A percentile compares a stretch with the other conserved stretches of the same genome.
These are phyloP conservation scores for Indicator maculatus DNA, from an alignment of 2,113 vertebrate genomes.

Conservation along the genomic window DNA sequence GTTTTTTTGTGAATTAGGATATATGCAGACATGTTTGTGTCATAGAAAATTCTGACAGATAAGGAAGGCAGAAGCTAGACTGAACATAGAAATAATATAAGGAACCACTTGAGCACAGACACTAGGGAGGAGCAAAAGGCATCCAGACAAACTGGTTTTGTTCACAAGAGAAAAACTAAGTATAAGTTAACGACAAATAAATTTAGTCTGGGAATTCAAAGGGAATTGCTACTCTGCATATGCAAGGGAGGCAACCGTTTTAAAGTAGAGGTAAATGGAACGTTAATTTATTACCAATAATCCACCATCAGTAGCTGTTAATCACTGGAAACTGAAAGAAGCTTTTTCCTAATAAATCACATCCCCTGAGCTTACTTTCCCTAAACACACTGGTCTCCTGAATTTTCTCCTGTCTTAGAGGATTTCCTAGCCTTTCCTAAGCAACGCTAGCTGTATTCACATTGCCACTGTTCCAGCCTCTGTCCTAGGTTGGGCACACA, in stretches of 20 bases:
- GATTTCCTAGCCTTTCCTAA: background rate
- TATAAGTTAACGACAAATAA: background rate
- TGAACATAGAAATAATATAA: background rate
- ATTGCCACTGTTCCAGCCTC: background rate
- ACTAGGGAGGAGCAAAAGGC: background rate
- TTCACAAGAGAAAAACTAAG: background rate
- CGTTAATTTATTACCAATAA: constrained; percentile 15
- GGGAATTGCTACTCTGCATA: background rate
- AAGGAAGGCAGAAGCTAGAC: background rate
- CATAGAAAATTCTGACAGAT: background rate
- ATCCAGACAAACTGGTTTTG: background rate
- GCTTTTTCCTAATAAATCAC: background rate
- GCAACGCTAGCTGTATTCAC: background rate
- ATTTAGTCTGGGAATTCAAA: background rate
- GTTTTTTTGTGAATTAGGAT: background rate
- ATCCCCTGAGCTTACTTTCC: background rate
- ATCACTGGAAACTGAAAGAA: background rate
- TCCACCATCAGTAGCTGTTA: background rate
- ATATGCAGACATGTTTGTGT: background rate
- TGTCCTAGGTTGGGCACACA: background rate
- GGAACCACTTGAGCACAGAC: background rate
- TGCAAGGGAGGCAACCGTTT: background rate
- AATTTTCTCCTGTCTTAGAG: background rate
- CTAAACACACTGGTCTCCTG: background rate
- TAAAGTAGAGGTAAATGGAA: constrained; percentile 1